Base-by-base conservation (phyloP, 1,140 invertebrate genomes). In the Calosoma granatense region DNA sequence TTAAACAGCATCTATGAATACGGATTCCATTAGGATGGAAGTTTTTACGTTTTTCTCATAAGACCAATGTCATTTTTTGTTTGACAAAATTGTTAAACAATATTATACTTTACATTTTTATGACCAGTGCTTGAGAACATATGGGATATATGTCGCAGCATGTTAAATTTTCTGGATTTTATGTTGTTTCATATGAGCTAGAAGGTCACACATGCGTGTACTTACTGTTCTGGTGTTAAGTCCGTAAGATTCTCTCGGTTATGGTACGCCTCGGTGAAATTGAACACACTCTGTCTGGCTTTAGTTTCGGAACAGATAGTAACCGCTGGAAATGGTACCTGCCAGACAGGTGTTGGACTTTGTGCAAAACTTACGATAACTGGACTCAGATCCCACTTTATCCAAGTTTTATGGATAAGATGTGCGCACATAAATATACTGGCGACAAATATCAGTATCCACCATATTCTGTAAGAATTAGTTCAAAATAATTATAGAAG, bases 351-450 rank as follows among this genome's bases (percentile, higher is more conserved):
- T 1, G 77, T 79, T 0, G 75, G 72, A 56, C 71, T 74, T 56
- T 76, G 72, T 0, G 76, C 74, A 61, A 81, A 81, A 56, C 78
- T 78, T 0, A 81, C 78, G 19, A 81, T 78, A 1, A 81, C 78
- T 2, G 80, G 79, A 6, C 75, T 76, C 14, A 69, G 69, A 9
- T 76, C 70, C 78, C 79, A 82, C 56, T 80, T 80, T 1, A 65
- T 64, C 66, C 76, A 81, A 1, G 77, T 76, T 55, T 73, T 74
- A 15, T 64, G 57, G 17, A 81, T 81, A 11, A 80, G 61, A 22
- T 63, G 67, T 0, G 68, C 63, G 59, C 77, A 79, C 3, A 74
- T 65, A 36, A 68, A 72, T 6, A 81, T 66, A n/a, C 76, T 77
- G 1, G 74, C 59, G 1, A 72, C 51, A 22, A 81, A 76, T 3